Evolutionary conservation across 2,888 invertebrate genomes (phyloP).

Genomic region (Yponomeuta sedellus): DNA sequence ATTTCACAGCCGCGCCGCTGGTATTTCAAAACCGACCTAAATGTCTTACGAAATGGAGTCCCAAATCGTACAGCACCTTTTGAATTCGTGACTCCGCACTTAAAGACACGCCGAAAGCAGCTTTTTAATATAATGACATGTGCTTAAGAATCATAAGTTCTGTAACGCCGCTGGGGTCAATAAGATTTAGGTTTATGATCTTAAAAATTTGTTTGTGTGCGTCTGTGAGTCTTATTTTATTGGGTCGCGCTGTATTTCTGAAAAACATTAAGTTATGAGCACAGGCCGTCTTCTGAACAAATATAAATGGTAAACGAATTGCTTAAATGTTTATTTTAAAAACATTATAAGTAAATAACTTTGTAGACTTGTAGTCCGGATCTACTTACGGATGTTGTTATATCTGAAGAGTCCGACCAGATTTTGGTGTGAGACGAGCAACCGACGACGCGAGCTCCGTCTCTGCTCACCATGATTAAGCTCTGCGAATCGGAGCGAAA

Average conservation of each 20-base stretch:
- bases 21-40: neutral
- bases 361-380: too few relatives aligned
- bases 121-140: conserved; percentile 36
- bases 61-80: neutral
- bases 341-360: too few relatives aligned
- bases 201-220: neutral
- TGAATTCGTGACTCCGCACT: conserved; percentile 15
- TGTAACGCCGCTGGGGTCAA: conserved; percentile 4
- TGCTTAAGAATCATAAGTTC: conserved; percentile 24
- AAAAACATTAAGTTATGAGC: too few relatives aligned
- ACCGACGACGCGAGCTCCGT: too few relatives aligned
- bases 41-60: neutral
- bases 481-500: too few relatives aligned
- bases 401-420: too few relatives aligned
- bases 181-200: conserved; percentile 10
- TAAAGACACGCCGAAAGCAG: conserved; percentile 18
- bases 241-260: neutral
- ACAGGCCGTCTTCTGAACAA: too few relatives aligned
- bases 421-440: too few relatives aligned
- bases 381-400: too few relatives aligned
- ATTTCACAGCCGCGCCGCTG: neutral
- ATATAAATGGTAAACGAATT: too few relatives aligned
- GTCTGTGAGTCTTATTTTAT: neutral
- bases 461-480: too few relatives aligned
- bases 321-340: too few relatives aligned